These are phyloP conservation scores for Tolypeutes matacus DNA, from an alignment of 2,797 vertebrate species.

Conservation along the genomic window DNA sequence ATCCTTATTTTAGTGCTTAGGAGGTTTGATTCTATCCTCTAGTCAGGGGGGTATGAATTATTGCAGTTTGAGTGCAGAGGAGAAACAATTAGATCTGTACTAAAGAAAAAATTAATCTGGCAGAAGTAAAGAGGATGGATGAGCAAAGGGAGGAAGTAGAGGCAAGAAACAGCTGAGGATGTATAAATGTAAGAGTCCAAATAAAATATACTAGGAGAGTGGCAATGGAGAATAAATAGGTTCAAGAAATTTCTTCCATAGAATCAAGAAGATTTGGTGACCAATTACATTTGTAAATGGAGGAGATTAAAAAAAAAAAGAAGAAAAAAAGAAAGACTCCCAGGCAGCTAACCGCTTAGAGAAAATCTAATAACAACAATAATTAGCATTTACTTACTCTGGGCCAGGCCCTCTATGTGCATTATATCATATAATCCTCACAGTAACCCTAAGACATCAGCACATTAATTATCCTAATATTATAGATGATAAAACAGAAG, in stretches of 20 bases:
- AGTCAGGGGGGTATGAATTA: neutral
- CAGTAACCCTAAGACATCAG: neutral
- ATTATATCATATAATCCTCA: neutral
- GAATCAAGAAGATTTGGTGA: neutral
- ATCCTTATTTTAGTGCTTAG: neutral
- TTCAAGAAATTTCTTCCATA: neutral
- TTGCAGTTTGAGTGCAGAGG: neutral
- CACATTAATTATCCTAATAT: neutral
- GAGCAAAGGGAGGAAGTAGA: neutral
- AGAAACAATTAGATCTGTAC: neutral
- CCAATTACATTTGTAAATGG: neutral
- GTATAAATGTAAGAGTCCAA: neutral
- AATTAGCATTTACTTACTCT: neutral
- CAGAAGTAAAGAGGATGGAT: neutral
- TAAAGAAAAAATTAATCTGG: neutral
- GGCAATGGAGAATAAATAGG: neutral
- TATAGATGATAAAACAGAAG: neutral
- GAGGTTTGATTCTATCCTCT: neutral
- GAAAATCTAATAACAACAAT: neutral
- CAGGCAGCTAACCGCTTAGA: neutral
- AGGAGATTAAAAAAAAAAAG: too few relatives aligned
- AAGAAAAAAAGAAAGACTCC: neutral
- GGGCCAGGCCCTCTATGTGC: neutral
- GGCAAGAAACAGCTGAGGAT: neutral
- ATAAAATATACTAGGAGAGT: neutral